Evolutionary conservation across 2,797 vertebrate species (phyloP).

Genomic region (Champsocephalus esox): DNA sequence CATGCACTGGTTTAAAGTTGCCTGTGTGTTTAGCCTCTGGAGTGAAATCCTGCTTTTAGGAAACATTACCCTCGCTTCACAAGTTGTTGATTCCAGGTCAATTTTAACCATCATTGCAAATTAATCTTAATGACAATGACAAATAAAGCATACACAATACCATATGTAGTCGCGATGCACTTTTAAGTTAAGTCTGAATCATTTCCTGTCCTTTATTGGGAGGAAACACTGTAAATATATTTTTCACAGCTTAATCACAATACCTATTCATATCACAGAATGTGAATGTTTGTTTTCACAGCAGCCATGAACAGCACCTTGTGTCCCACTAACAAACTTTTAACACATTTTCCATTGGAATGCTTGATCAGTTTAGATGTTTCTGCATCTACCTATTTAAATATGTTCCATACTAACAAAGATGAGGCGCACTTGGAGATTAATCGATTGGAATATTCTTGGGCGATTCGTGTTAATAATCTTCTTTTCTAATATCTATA

Average conservation of each 20-base stretch:
- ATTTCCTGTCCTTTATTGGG: neutral
- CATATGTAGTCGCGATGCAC: neutral
- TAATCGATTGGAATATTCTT: too few relatives aligned
- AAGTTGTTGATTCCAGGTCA: neutral
- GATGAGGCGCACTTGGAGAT: too few relatives aligned
- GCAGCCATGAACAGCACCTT: conserved; percentile 44
- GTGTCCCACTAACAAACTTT: conserved; percentile 22
- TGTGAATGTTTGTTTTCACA: conserved; percentile 55
- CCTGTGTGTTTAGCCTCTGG: conserved; percentile 31
- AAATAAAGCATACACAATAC: neutral
- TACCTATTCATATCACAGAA: conserved; percentile 32
- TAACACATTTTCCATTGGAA: conserved; percentile 30
- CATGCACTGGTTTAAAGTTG: conserved; percentile 52
- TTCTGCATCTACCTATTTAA: conserved; percentile 1
- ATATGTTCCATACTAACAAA: too few relatives aligned
- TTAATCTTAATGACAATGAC: neutral
- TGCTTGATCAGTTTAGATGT: conserved; percentile 38
- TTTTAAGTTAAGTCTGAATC: conserved; percentile 4
- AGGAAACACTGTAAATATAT: neutral
- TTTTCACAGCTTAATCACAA: conserved; percentile 10
- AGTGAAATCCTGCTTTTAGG: conserved; percentile 56
- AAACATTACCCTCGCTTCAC: conserved; percentile 16
- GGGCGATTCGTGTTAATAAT: too few relatives aligned
- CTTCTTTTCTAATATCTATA: too few relatives aligned
- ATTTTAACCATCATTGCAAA: neutral